A percentile compares a stretch with the other conserved stretches of the same genome.
Conservation (phyloP, 2,888 invertebrate species). For the Nomada ferruginata region DNA sequence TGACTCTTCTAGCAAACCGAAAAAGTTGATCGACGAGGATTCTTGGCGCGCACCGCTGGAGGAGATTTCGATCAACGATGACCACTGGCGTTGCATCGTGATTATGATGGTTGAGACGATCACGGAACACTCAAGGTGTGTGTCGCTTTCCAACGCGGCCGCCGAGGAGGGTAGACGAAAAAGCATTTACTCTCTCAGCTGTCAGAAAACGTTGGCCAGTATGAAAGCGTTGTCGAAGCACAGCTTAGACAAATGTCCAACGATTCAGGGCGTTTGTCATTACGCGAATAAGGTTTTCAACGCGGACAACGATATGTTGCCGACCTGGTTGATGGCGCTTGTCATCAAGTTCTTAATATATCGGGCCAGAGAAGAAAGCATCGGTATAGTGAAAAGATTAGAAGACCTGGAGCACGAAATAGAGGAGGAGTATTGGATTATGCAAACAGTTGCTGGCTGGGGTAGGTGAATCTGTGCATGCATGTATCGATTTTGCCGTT, state of each 20-base stretch:
- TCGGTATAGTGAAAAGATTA: constrained; percentile 62
- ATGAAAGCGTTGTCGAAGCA: constrained; percentile 68
- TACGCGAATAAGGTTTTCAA: constrained; percentile 65
- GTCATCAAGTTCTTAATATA: constrained; percentile 78
- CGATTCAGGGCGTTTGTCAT: constrained; percentile 70
- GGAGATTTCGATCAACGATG: constrained; percentile 73
- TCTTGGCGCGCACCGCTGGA: constrained; percentile 66
- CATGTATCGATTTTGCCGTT: constrained; percentile 8
- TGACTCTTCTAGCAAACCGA: background rate
- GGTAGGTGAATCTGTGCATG: constrained; percentile 33
- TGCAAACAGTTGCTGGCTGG: constrained; percentile 60
- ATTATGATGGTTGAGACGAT: constrained; percentile 75
- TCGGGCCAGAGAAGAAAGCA: constrained; percentile 70
- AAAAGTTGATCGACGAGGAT: constrained; percentile 35
- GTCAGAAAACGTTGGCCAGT: constrained; percentile 63
- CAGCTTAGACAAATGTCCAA: constrained; percentile 66
- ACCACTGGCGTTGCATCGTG: constrained; percentile 76
- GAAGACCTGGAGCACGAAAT: constrained; percentile 64
- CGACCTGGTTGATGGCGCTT: constrained; percentile 72
- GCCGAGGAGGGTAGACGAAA: constrained; percentile 70
- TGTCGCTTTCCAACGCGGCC: constrained; percentile 70
- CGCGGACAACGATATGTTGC: constrained; percentile 57
- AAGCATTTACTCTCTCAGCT: constrained; percentile 70
- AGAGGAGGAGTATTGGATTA: constrained; percentile 71
- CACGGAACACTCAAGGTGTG: constrained; percentile 59